Evolutionary conservation across 1,140 invertebrate genomes (phyloP).

Genomic region (Aleiodes sp.): DNA sequence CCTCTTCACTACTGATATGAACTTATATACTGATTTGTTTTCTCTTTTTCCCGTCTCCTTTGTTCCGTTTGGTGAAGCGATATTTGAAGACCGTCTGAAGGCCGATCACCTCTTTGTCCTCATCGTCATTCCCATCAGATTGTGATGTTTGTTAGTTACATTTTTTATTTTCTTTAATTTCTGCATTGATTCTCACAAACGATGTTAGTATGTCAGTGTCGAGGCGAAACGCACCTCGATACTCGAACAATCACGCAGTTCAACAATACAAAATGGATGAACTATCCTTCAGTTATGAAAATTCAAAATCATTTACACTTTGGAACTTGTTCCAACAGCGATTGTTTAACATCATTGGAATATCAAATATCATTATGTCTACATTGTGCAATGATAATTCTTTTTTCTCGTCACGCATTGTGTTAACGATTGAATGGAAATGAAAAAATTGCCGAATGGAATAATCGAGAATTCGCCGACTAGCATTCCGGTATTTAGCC

Average conservation of each 20-base stretch:
- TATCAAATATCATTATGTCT: too few species aligned
- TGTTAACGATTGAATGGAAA: neutral
- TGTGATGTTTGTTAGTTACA: neutral
- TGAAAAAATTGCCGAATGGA: conserved; percentile 22
- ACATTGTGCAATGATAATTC: too few species aligned
- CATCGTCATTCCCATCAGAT: neutral
- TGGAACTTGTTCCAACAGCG: too few species aligned
- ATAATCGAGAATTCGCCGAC: conserved; percentile 46
- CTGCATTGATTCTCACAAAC: conserved; percentile 39
- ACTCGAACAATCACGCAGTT: neutral
- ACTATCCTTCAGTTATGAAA: too few species aligned
- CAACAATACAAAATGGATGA: too few species aligned
- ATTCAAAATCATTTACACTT: too few species aligned
- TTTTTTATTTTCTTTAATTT: neutral
- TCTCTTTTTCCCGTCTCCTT: neutral
- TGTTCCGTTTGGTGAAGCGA: neutral
- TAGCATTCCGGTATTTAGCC: conserved; percentile 49
- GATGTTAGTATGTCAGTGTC: conserved; percentile 63
- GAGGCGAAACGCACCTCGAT: conserved; percentile 40
- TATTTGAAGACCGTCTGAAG: neutral
- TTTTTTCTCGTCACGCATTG: neutral
- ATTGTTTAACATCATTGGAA: too few species aligned
- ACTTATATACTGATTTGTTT: neutral
- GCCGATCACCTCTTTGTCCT: neutral
- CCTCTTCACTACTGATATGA: too few species aligned